Conservation (phyloP, 2,888 invertebrate genomes). For the Agonopterix alstromeriana region DNA sequence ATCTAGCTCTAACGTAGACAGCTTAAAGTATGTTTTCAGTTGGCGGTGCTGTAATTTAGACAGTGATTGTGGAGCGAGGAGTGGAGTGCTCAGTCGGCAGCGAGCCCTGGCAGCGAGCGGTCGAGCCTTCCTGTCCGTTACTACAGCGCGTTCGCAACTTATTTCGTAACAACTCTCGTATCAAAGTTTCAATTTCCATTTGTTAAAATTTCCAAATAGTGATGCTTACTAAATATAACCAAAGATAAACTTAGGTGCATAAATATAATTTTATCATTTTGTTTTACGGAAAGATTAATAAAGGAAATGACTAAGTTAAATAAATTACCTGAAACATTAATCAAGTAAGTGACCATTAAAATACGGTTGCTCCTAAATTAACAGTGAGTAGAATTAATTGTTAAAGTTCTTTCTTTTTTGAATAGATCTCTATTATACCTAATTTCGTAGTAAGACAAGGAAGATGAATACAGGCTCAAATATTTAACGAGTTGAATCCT, state of each 20-base stretch:
- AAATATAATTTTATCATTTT: not conserved
- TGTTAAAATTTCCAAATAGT: too few species aligned
- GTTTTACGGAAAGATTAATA: not conserved
- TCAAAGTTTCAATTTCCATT: not conserved
- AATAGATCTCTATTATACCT: too few species aligned
- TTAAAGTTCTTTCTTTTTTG: too few species aligned
- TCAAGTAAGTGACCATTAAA: constrained; percentile 1
- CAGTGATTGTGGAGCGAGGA: constrained; percentile 45
- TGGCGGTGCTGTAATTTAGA: constrained; percentile 12
- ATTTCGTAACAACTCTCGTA: constrained; percentile 43
- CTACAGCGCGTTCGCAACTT: constrained; percentile 47
- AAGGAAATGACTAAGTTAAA: not conserved
- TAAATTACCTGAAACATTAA: constrained; percentile 3
- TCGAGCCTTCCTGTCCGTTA: constrained; percentile 25
- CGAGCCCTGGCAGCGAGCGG: constrained; percentile 49
- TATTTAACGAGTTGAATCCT: not conserved
- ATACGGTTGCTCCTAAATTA: constrained; percentile 1
- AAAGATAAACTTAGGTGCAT: not conserved
- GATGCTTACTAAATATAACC: not conserved
- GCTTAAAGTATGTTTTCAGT: constrained; percentile 33
- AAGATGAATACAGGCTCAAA: not conserved
- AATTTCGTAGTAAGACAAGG: not conserved
- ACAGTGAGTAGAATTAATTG: not conserved
- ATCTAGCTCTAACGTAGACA: not conserved
- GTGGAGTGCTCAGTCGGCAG: constrained; percentile 58